Conservation (phyloP, 1,140 invertebrate species). For the Papilio machaon region DNA sequence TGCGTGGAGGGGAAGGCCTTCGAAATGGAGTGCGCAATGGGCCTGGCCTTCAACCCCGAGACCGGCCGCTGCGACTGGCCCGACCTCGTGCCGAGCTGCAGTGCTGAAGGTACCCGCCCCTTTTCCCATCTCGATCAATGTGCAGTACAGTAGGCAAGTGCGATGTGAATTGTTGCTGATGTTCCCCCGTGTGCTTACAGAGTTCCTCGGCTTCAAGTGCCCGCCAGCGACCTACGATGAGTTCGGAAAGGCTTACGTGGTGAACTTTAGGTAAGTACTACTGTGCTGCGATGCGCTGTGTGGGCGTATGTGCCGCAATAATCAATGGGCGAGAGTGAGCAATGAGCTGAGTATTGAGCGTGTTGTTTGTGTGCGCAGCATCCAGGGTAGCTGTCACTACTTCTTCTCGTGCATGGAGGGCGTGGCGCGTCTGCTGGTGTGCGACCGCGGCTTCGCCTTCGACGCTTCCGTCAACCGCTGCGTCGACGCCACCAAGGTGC, state of each 20-base stretch:
- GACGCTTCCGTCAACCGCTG: slow-evolving; percentile 88
- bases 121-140: neutral
- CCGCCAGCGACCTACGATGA: slow-evolving; percentile 47
- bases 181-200: slow-evolving; percentile 37
- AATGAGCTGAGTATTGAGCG: neutral
- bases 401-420: slow-evolving; percentile 90
- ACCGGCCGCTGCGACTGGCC: slow-evolving; percentile 92
- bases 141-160: neutral
- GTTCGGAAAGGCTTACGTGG: slow-evolving; percentile 45
- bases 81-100: slow-evolving; percentile 87
- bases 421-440: slow-evolving; percentile 86
- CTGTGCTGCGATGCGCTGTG: no score
- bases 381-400: slow-evolving; percentile 85
- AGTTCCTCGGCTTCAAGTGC: slow-evolving; percentile 57
- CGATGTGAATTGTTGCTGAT: neutral
- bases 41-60: slow-evolving; percentile 91
- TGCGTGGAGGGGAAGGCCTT: slow-evolving; percentile 87
- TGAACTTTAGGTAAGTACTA: slow-evolving; percentile 55
- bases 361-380: neutral
- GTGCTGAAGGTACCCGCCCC: slow-evolving; percentile 84
- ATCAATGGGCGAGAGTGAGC: neutral
- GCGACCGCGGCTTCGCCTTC: slow-evolving; percentile 89
- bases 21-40: slow-evolving; percentile 87
- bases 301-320: neutral
- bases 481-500: slow-evolving; percentile 63